A percentile compares a stretch with the other conserved stretches of the same genome.
phyloP scores from a whole-genome alignment of 1,140 invertebrate species.

The Wiebesia pumilae region DNA sequence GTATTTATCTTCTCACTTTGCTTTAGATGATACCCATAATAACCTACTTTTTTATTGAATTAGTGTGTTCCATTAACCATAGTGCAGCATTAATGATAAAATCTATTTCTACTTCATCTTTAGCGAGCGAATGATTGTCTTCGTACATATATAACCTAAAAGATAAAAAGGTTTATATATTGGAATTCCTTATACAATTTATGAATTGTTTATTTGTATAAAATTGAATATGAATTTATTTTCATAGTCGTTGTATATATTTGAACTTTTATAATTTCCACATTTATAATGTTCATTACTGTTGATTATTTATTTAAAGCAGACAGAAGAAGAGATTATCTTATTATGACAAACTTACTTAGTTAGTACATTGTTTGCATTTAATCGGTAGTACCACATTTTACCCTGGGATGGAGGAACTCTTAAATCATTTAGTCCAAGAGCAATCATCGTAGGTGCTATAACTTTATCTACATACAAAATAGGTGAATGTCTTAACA shows the following conservation, averaged over 20 bases:
- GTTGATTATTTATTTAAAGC: too few relatives aligned
- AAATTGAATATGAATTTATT: background rate
- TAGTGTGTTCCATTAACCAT: slow-evolving; percentile 78
- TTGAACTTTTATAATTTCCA: too few relatives aligned
- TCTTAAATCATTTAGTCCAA: slow-evolving; percentile 88
- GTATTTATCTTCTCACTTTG: background rate
- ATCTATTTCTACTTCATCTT: slow-evolving; percentile 80
- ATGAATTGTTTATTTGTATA: background rate
- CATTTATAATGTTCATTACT: too few relatives aligned
- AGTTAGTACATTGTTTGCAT: slow-evolving; percentile 78
- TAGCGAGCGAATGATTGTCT: slow-evolving; percentile 82
- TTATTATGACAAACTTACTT: slow-evolving; percentile 72
- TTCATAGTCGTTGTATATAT: background rate
- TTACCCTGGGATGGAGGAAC: slow-evolving; percentile 87
- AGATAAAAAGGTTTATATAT: background rate
- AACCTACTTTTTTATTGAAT: background rate
- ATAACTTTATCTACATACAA: slow-evolving; percentile 81
- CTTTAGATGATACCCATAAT: slow-evolving; percentile 6
- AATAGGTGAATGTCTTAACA: slow-evolving; percentile 81
- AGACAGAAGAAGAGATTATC: background rate
- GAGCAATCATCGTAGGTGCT: slow-evolving; percentile 85
- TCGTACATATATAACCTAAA: slow-evolving; percentile 82
- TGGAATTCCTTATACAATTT: background rate
- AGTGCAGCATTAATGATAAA: slow-evolving; percentile 79
- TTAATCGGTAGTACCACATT: slow-evolving; percentile 80